Base-by-base conservation (phyloP, 2,113 vertebrate species). In the Poeciliopsis prolifica region DNA sequence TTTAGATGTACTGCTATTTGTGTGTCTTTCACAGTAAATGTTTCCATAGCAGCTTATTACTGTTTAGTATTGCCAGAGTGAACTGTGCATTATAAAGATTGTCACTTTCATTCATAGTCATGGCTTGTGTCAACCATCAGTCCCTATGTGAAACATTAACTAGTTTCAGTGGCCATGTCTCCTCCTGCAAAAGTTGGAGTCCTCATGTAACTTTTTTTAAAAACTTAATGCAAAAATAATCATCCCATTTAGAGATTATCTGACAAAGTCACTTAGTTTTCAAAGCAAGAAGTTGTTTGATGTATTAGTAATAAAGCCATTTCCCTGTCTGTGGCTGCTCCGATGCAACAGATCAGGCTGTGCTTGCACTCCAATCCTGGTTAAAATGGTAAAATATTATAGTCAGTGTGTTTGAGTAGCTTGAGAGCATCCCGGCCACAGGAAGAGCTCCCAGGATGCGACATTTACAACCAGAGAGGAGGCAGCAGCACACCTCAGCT, bases 401-500 rank as follows among this genome's bases (percentile, higher is more conserved):
- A 79, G 74, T 60, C 42, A 37, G 24, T 6, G 17, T 48, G 60
- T 33, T 68, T 68, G 14, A 61, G 69, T 84, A 62, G 75, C 65
- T 74, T 79, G 65, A 72, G 62, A 72, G 79, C 13, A 24, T 61
- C 79, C 51, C 69, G 69, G 83, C 15, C 70, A 77, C 65, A 60
- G 54, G 62, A 14, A 54, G 74, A 58, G 51, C 79, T 75, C 44
- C 44, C 78, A 29, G 44, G 74, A 77, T 12, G 35, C 66, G 72
- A 83, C 85, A 87, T 87, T 90, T 88, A 77, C 80, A 85, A 70
- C 75, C 82, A 73, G 85, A 81, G 42, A 78, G 74, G 37, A 66
- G 83, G 79, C 76, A 75, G 70, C 77, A 78, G 70, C 71, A 68
- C 28, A 3, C 4, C 71, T 61, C 33, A 31, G 62, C 67, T 65